Percentiles rank a stretch among this genome's conserved stretches.
phyloP scores from a whole-genome alignment of 2,888 invertebrate species.

The Xestia rhomboidea region DNA sequence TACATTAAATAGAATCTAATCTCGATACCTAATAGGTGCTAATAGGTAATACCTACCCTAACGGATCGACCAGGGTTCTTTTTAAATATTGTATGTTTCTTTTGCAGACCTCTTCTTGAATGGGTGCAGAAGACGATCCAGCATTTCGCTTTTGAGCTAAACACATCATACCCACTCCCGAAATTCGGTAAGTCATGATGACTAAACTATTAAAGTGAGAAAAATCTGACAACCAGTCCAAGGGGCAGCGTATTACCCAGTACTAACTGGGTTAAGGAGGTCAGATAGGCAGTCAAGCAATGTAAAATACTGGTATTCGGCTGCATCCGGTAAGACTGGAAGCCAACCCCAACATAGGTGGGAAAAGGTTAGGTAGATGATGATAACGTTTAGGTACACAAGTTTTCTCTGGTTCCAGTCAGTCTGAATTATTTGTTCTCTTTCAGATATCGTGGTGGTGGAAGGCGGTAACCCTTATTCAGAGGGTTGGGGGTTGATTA shows the following conservation, averaged over 20 bases:
- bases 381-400: not conserved
- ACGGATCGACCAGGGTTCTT: too few relatives aligned
- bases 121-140: conserved; percentile 95
- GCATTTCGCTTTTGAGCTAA: conserved; percentile 94
- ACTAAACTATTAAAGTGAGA: not conserved
- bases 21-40: too few relatives aligned
- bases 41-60: too few relatives aligned
- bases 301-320: not conserved
- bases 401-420: not conserved
- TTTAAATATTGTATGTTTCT: not conserved
- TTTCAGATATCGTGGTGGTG: conserved; percentile 92
- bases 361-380: not conserved
- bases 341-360: not conserved
- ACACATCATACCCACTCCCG: conserved; percentile 94
- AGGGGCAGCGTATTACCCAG: not conserved
- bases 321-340: not conserved
- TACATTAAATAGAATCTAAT: too few relatives aligned
- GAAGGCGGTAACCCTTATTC: conserved; percentile 93
- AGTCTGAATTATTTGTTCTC: conserved; percentile 8
- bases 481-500: conserved; percentile 95
- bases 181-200: conserved; percentile 93
- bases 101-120: conserved; percentile 90
- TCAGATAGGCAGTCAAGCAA: not conserved
- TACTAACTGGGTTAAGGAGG: not conserved
- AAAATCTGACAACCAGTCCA: not conserved